A percentile compares a stretch with the other conserved stretches of the same genome.
Evolutionary conservation across 2,113 vertebrate species (phyloP).

Genomic region (Grallaria varia): DNA sequence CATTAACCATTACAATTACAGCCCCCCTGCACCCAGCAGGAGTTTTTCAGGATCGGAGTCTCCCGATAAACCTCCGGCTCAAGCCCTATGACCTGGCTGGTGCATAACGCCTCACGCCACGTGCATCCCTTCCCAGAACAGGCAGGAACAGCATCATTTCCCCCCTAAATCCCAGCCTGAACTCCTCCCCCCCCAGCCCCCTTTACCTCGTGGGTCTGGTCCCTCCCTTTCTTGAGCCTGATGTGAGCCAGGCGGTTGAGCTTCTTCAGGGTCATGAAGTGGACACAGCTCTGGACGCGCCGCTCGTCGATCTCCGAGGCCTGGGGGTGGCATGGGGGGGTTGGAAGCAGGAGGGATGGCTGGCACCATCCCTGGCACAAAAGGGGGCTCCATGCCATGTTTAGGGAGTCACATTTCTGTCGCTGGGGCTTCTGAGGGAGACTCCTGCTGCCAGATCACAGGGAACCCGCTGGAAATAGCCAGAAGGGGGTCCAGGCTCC

Average conservation of each 20-base stretch:
- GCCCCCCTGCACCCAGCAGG: neutral
- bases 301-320: slow-evolving; percentile 86
- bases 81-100: rapidly evolving
- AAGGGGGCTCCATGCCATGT: rapidly evolving
- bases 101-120: neutral
- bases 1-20: rapidly evolving
- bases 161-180: rapidly evolving
- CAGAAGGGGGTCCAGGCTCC: rapidly evolving
- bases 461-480: neutral
- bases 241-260: slow-evolving; percentile 96
- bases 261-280: slow-evolving; percentile 97
- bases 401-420: rapidly evolving
- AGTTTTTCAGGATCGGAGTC: rapidly evolving
- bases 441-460: rapidly evolving
- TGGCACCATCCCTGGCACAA: too few relatives aligned
- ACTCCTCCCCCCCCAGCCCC: neutral
- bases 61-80: neutral
- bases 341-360: rapidly evolving
- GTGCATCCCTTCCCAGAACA: rapidly evolving
- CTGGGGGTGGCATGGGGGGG: slow-evolving; percentile 36
- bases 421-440: neutral
- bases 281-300: slow-evolving; percentile 89
- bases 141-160: rapidly evolving
- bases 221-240: slow-evolving; percentile 90
- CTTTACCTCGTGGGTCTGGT: slow-evolving; percentile 93